Conservation (phyloP, 2,113 vertebrate genomes). For the Chlorodrepanis virens region DNA sequence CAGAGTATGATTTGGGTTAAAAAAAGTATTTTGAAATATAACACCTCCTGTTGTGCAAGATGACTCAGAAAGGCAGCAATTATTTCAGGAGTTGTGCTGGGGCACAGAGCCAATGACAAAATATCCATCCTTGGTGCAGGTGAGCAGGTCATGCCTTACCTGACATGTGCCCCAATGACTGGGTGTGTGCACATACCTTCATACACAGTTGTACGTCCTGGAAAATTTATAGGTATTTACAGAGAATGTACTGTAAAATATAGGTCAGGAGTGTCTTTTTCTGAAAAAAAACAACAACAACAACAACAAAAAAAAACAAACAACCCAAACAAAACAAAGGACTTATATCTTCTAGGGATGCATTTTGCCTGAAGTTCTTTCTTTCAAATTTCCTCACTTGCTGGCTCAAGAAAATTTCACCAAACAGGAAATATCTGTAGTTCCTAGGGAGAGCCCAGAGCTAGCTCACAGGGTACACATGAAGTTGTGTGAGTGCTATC, state of each 20-base stretch:
- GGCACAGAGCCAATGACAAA: background rate
- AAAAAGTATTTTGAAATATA: background rate
- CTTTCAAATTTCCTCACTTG: background rate
- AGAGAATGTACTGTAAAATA: background rate
- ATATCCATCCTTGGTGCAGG: background rate
- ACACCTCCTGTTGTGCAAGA: background rate
- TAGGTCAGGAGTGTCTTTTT: background rate
- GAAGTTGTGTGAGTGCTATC: background rate
- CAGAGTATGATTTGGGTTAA: background rate
- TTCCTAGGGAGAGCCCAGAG: background rate
- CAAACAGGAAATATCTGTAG: constrained; percentile 25
- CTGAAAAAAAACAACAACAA: background rate
- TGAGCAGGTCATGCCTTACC: background rate
- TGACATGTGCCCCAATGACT: background rate
- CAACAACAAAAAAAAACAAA: background rate
- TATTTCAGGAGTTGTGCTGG: background rate
- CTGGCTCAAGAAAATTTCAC: background rate
- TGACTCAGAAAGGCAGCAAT: background rate
- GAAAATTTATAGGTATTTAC: background rate
- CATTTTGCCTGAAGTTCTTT: background rate
- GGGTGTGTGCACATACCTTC: background rate
- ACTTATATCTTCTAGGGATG: background rate
- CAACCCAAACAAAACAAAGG: background rate
- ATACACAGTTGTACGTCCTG: too few relatives aligned
- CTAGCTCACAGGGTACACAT: background rate